These are phyloP conservation scores for Heliopora coerulea DNA, from an alignment of 92 coral and sea anemone genomes.

Conservation along the genomic window DNA sequence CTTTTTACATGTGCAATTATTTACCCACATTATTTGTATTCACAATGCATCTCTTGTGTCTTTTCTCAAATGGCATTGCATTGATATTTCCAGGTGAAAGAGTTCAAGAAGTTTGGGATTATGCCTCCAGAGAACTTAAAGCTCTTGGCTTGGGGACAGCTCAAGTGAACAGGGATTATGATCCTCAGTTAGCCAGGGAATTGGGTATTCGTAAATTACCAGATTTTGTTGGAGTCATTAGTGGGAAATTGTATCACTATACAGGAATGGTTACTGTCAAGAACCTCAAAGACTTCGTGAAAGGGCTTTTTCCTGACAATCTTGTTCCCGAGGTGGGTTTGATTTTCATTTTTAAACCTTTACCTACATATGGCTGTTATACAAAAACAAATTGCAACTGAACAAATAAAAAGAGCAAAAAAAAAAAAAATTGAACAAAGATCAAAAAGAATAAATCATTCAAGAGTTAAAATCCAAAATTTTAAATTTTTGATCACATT, in stretches of 20 bases:
- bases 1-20: too few species aligned
- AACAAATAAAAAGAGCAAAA: too few species aligned
- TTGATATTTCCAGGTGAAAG: constrained; percentile 59
- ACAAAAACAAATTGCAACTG: too few species aligned
- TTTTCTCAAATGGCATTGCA: too few species aligned
- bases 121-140: constrained; percentile 65
- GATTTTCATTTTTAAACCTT: too few species aligned
- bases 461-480: too few species aligned
- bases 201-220: constrained; percentile 73
- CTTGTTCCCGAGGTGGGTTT: constrained; percentile 76
- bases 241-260: constrained; percentile 63
- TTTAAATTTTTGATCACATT: too few species aligned
- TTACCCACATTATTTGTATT: too few species aligned
- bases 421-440: too few species aligned
- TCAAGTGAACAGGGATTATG: constrained; percentile 66
- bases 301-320: constrained; percentile 60
- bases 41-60: background rate
- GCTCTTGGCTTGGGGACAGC: constrained; percentile 75
- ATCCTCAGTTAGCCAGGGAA: constrained; percentile 63
- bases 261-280: constrained; percentile 53
- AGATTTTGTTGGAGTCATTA: constrained; percentile 76
- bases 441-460: too few species aligned
- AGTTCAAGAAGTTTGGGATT: constrained; percentile 74
- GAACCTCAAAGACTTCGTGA: constrained; percentile 66
- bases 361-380: too few species aligned